Conservation (phyloP, 2,113 vertebrate genomes). For the Platycercus adscitus region DNA sequence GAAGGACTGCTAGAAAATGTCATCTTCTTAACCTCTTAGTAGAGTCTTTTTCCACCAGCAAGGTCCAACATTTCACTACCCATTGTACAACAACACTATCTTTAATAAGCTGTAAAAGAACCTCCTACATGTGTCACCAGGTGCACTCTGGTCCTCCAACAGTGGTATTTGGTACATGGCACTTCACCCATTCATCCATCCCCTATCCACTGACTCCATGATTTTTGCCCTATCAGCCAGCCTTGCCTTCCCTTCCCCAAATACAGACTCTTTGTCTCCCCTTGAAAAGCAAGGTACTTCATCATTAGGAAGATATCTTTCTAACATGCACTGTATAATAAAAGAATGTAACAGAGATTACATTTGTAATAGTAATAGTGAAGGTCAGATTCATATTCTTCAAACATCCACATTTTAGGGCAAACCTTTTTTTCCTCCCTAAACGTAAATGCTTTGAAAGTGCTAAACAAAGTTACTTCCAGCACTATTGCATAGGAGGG, state of each 20-base stretch:
- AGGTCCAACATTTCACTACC: neutral
- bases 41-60: neutral
- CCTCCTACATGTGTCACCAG: neutral
- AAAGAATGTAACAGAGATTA: neutral
- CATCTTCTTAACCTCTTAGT: neutral
- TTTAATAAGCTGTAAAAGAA: neutral
- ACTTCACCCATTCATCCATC: neutral
- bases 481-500: accelerated
- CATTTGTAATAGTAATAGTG: neutral
- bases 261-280: neutral
- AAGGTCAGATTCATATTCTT: neutral
- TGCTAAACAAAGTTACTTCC: neutral
- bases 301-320: neutral
- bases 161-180: neutral
- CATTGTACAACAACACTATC: accelerated
- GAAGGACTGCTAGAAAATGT: neutral
- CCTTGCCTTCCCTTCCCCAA: neutral
- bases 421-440: neutral
- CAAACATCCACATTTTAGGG: neutral
- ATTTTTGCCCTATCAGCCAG: neutral
- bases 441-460: neutral
- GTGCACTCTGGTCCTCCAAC: too few species aligned
- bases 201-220: neutral
- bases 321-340: neutral
- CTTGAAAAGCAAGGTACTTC: neutral